A percentile compares a stretch with the other conserved stretches of the same genome.
Conservation (phyloP, 2,888 invertebrate species). For the Chaitophorus viminalis region DNA sequence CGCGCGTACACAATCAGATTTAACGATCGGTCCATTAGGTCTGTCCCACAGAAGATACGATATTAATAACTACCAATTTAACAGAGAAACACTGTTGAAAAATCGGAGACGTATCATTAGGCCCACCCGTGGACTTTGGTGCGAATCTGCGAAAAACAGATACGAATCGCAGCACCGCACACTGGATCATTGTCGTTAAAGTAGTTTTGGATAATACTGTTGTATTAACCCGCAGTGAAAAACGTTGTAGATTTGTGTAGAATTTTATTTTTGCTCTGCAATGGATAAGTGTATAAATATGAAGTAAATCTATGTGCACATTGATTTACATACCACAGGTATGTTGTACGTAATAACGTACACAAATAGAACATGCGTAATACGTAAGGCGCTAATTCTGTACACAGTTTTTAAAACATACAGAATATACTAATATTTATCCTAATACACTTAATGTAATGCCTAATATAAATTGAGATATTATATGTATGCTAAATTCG, state of each 20-base stretch:
- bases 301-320: no score
- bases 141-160: constrained; percentile 5
- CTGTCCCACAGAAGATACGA: constrained; percentile 18
- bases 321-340: no score
- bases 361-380: no score
- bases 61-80: constrained; percentile 19
- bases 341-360: no score
- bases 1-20: constrained; percentile 6
- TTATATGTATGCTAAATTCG: no score
- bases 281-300: neutral
- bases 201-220: neutral
- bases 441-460: no score
- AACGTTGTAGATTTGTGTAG: no score
- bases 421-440: no score
- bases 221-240: neutral
- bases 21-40: constrained; percentile 46
- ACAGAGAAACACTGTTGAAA: neutral
- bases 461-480: no score
- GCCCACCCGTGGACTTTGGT: neutral
- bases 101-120: constrained; percentile 7
- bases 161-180: neutral
- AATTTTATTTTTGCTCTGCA: neutral
- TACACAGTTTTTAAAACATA: no score
- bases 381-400: no score
- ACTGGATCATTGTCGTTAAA: neutral